Evolutionary conservation across 1,140 invertebrate species (phyloP).

Genomic region (Magallana angulata): DNA sequence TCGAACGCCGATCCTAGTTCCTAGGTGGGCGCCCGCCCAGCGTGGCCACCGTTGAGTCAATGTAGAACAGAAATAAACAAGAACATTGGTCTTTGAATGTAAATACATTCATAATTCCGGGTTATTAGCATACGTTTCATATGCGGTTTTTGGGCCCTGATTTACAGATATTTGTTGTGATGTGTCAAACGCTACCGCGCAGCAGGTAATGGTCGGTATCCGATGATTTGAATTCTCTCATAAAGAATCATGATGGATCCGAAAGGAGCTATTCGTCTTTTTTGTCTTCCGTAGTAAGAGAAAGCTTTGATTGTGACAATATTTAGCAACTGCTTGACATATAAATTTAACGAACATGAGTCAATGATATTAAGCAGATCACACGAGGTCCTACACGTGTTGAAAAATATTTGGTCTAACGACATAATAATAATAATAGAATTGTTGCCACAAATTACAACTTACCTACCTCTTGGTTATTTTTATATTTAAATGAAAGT

Average conservation of each 20-base stretch:
- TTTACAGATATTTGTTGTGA: neutral
- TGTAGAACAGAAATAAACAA: neutral
- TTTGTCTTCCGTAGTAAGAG: neutral
- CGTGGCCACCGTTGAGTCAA: neutral
- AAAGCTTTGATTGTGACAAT: slow-evolving; percentile 5
- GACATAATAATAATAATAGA: no score
- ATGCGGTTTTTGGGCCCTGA: neutral
- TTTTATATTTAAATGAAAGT: no score
- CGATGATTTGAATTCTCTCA: neutral
- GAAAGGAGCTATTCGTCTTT: neutral
- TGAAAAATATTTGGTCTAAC: neutral
- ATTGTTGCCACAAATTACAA: neutral
- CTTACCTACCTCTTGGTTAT: neutral
- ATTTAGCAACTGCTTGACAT: slow-evolving; percentile 11
- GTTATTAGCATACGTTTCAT: neutral
- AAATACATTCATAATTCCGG: slow-evolving; percentile 4
- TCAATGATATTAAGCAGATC: neutral
- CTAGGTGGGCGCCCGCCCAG: slow-evolving; percentile 6
- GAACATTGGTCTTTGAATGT: neutral
- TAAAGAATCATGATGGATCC: neutral
- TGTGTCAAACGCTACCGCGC: neutral
- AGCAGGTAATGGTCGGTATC: neutral
- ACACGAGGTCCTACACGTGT: neutral
- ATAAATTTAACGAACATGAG: neutral
- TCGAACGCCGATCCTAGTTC: neutral